Percentiles rank a stretch among this genome's conserved stretches.
Conservation (phyloP, 2,888 invertebrate species). For the Teleogryllus oceanicus region DNA sequence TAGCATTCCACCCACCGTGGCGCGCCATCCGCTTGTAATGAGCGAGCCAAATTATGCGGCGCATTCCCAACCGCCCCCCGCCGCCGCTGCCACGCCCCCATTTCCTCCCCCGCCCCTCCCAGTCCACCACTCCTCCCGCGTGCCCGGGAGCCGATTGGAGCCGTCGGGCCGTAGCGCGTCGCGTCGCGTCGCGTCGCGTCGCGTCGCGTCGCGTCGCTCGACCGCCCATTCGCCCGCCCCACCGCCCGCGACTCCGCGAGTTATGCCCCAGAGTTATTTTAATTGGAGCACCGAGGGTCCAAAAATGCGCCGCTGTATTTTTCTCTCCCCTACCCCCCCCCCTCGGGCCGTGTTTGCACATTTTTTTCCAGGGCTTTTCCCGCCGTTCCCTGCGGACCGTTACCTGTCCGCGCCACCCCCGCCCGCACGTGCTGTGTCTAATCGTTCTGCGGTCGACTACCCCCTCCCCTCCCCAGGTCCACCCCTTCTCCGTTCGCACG, state of each 20-base stretch:
- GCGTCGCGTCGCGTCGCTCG: not conserved
- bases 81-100: not conserved
- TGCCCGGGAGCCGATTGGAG: no score
- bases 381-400: not conserved
- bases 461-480: not conserved
- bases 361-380: not conserved
- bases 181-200: not conserved
- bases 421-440: not conserved
- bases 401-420: not conserved
- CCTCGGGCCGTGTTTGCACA: not conserved
- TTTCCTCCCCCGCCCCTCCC: not conserved
- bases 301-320: not conserved
- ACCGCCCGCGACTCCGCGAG: not conserved
- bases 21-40: not conserved
- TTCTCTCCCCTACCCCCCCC: not conserved
- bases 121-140: not conserved
- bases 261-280: slow-evolving; percentile 1
- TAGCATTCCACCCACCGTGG: no score
- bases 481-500: not conserved
- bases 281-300: not conserved
- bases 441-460: slow-evolving; percentile 1
- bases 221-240: not conserved
- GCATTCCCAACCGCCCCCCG: not conserved
- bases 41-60: not conserved
- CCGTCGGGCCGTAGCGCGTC: no score